Conservation (phyloP, 2,888 invertebrate genomes). For the Hirtodrosophila trivittata region DNA sequence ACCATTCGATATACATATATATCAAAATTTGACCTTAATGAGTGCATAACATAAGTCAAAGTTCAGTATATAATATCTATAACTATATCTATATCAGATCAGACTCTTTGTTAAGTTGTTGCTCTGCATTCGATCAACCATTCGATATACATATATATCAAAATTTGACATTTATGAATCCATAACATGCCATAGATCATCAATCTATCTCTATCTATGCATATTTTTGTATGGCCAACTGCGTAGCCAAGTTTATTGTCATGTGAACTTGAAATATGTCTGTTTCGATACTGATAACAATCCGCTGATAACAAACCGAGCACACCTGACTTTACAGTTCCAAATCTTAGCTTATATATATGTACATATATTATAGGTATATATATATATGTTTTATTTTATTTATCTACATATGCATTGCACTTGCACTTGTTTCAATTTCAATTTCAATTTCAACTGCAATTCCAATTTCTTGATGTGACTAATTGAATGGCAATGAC, state of each 20-base stretch:
- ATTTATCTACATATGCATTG: conserved; percentile 14
- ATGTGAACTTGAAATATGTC: conserved; percentile 52
- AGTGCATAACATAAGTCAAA: too few species aligned
- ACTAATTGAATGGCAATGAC: conserved; percentile 46
- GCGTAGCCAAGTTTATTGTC: conserved; percentile 37
- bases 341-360: background rate
- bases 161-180: too few species aligned
- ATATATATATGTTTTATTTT: conserved; percentile 1
- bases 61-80: too few species aligned
- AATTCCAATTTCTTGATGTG: conserved; percentile 30
- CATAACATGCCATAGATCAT: too few species aligned
- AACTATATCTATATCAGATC: conserved; percentile 14
- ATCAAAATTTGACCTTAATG: too few species aligned
- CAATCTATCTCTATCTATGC: too few species aligned
- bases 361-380: background rate
- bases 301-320: conserved; percentile 46
- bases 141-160: too few species aligned
- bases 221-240: conserved; percentile 20
- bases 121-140: too few species aligned
- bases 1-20: too few species aligned
- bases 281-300: conserved; percentile 26
- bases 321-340: background rate
- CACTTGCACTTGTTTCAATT: conserved; percentile 13
- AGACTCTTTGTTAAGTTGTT: too few species aligned
- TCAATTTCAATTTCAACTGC: conserved; percentile 2